Percentiles rank a stretch among this genome's conserved stretches.
These are phyloP conservation scores for Pasiphila rectangulata DNA, from an alignment of 2,888 invertebrate genomes.

Conservation along the genomic window DNA sequence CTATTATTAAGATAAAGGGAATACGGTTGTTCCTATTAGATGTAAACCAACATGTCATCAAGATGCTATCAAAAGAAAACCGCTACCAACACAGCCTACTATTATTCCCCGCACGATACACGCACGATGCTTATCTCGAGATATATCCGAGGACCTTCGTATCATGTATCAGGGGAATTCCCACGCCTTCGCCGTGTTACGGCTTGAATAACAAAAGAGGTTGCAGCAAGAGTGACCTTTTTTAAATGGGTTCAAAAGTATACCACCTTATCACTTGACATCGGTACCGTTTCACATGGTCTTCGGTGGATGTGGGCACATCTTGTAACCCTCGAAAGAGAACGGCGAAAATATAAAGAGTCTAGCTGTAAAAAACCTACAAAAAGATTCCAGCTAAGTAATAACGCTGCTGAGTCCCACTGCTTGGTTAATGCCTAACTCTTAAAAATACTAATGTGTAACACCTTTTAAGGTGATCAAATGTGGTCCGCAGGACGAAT, in stretches of 20 bases:
- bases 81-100: not conserved
- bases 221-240: conserved; percentile 41
- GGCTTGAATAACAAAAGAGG: conserved; percentile 43
- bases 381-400: too few relatives aligned
- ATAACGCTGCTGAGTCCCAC: too few relatives aligned
- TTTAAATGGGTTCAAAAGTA: conserved; percentile 41
- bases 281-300: conserved; percentile 1
- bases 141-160: conserved; percentile 43
- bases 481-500: too few relatives aligned
- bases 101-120: conserved; percentile 3
- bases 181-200: conserved; percentile 48
- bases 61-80: too few relatives aligned
- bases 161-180: conserved; percentile 41
- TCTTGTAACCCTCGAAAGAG: not conserved
- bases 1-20: too few relatives aligned
- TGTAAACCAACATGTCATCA: too few relatives aligned
- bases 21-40: too few relatives aligned
- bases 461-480: too few relatives aligned
- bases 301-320: not conserved
- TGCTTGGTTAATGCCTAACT: too few relatives aligned
- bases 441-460: too few relatives aligned
- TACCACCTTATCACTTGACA: conserved; percentile 13
- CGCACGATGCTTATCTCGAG: conserved; percentile 33
- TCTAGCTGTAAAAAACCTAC: too few relatives aligned
- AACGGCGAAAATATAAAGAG: not conserved